These are phyloP conservation scores for Volucella inflata DNA, from an alignment of 2,888 invertebrate species.

Conservation along the genomic window DNA sequence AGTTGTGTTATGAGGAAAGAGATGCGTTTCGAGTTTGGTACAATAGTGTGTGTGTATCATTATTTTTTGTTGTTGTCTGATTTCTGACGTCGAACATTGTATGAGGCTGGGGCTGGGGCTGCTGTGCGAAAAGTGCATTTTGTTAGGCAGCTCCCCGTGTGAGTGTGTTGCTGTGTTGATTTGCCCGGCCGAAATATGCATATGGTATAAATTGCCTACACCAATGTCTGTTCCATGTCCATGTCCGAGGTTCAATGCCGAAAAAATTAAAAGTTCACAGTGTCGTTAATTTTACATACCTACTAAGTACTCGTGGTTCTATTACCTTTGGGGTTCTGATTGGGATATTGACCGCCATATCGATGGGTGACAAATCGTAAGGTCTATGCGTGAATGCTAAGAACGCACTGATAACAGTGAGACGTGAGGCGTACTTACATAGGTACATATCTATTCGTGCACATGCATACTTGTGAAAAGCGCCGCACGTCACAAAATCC, in stretches of 20 bases:
- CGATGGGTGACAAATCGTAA: constrained; percentile 1
- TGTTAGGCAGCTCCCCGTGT: background rate
- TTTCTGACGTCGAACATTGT: background rate
- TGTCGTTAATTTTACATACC: background rate
- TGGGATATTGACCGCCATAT: constrained; percentile 17
- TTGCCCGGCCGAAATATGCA: constrained; percentile 31
- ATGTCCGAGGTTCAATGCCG: constrained; percentile 60
- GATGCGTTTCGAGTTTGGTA: background rate
- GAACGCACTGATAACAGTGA: constrained; percentile 5
- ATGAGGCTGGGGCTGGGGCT: background rate
- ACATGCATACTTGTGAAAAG: too few relatives aligned
- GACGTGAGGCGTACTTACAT: background rate
- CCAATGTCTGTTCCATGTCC: background rate
- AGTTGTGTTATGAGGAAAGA: background rate
- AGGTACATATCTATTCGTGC: too few relatives aligned
- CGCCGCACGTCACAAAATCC: too few relatives aligned
- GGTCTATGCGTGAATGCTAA: background rate
- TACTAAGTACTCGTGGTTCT: background rate
- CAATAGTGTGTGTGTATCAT: background rate
- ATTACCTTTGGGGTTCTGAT: constrained; percentile 25
- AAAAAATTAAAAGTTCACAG: constrained; percentile 36
- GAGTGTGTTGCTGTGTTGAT: constrained; percentile 21
- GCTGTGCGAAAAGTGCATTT: constrained; percentile 47
- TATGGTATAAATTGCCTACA: constrained; percentile 15
- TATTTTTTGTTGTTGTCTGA: too few relatives aligned